Conservation (phyloP, 2,797 vertebrate species). For the Rhodeus uyekii region DNA sequence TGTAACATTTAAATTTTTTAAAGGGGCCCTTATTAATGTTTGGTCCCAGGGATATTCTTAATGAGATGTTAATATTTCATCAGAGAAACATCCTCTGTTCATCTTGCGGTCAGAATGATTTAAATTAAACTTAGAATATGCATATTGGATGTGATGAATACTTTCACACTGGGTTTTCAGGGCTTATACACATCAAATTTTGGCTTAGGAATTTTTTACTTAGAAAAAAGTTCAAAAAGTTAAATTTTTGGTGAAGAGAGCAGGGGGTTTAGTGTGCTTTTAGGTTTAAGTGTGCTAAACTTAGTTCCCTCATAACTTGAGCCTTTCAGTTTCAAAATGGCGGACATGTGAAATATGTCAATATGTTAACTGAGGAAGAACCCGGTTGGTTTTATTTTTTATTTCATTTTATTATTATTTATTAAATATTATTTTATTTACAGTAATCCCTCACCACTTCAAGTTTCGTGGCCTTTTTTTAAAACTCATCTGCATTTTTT, state of each 20-base stretch:
- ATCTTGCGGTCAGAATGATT: slow-evolving; percentile 3
- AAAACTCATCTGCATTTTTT: no score
- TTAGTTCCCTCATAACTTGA: not conserved
- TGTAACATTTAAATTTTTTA: slow-evolving; percentile 55
- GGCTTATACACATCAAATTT: not conserved
- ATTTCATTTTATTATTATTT: no score
- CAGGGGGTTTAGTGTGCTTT: not conserved
- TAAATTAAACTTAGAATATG: slow-evolving; percentile 9
- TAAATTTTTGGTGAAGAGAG: not conserved
- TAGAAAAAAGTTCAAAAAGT: not conserved
- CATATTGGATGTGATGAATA: not conserved
- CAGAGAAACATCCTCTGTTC: slow-evolving; percentile 40
- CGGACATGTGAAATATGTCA: not conserved
- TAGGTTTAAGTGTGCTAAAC: not conserved
- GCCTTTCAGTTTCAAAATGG: not conserved
- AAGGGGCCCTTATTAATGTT: slow-evolving; percentile 47
- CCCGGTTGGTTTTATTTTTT: not conserved
- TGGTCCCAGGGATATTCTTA: slow-evolving; percentile 52
- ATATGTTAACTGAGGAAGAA: not conserved
- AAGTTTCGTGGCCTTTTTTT: no score
- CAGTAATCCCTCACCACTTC: no score
- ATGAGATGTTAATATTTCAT: slow-evolving; percentile 59
- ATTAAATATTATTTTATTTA: no score
- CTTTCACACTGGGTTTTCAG: not conserved
- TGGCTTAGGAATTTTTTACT: not conserved